phyloP scores from a whole-genome alignment of 2,797 vertebrate species.

The Sebastes matsubarae region DNA sequence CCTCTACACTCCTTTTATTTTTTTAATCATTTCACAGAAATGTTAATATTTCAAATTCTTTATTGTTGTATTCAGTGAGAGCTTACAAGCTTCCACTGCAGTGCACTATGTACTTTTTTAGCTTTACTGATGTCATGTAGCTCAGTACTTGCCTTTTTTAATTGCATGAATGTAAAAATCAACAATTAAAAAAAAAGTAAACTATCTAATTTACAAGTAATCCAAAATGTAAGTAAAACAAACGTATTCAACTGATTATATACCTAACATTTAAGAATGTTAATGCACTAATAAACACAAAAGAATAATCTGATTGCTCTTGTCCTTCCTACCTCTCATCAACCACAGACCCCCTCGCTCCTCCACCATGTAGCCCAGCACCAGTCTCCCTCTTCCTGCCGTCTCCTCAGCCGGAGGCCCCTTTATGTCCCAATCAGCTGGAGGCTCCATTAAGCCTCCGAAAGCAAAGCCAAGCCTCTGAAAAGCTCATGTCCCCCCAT shows the following conservation, averaged over 20 bases:
- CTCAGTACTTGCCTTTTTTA: not conserved
- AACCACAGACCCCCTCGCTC: not conserved
- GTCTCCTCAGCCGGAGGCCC: conserved; percentile 24
- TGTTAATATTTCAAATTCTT: not conserved
- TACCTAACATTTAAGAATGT: not conserved
- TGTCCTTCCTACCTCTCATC: not conserved
- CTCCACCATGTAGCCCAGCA: not conserved
- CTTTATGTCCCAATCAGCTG: conserved; percentile 68
- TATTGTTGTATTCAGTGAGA: too few species aligned
- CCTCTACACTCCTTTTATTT: not conserved
- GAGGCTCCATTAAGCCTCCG: conserved; percentile 69
- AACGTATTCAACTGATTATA: not conserved
- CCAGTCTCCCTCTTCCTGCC: not conserved
- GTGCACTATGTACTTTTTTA: not conserved
- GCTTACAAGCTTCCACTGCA: not conserved
- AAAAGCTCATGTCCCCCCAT: conserved; percentile 64
- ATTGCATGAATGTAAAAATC: not conserved
- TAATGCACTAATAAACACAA: not conserved
- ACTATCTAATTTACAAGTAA: not conserved
- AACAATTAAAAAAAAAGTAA: not conserved
- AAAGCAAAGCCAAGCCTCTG: conserved; percentile 58
- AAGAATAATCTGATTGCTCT: not conserved
- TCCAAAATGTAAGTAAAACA: not conserved
- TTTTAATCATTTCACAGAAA: not conserved
- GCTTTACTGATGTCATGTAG: not conserved